A percentile compares a stretch with the other conserved stretches of the same genome.
Conservation (phyloP, 2,113 vertebrate species). For the Triplophysa siluroides region DNA sequence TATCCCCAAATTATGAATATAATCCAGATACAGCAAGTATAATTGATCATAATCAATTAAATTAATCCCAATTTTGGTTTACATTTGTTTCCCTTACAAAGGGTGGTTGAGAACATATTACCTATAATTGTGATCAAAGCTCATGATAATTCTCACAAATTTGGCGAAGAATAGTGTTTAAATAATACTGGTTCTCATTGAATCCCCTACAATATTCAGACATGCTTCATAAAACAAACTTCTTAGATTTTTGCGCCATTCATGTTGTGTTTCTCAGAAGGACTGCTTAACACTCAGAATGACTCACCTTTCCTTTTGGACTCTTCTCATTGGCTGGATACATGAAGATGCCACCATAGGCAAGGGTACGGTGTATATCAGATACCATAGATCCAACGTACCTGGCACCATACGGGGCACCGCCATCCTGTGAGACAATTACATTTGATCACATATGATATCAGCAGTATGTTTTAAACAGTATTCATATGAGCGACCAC, state of each 20-base stretch:
- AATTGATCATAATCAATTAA: no score
- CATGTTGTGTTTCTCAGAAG: no score
- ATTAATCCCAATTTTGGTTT: no score
- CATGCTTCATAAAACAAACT: no score
- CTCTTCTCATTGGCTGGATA: slow-evolving; percentile 95
- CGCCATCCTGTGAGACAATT: slow-evolving; percentile 78
- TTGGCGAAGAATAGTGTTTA: no score
- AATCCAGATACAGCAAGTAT: no score
- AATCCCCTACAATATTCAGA: no score
- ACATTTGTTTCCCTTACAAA: no score
- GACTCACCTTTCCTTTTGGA: slow-evolving; percentile 92
- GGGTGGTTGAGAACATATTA: no score
- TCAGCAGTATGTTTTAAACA: neutral
- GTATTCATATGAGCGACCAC: neutral
- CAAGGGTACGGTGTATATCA: slow-evolving; percentile 92
- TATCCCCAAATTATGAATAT: no score
- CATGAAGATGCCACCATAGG: slow-evolving; percentile 96
- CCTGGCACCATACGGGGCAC: slow-evolving; percentile 86
- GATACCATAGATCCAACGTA: slow-evolving; percentile 99
- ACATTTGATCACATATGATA: neutral
- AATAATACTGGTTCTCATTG: neutral
- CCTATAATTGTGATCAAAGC: no score
- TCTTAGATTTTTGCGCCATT: neutral
- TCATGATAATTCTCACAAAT: no score
- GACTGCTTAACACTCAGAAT: neutral